Base-by-base conservation (phyloP, 2,113 vertebrate genomes). In the Cyphomyrus discorhynchus region DNA sequence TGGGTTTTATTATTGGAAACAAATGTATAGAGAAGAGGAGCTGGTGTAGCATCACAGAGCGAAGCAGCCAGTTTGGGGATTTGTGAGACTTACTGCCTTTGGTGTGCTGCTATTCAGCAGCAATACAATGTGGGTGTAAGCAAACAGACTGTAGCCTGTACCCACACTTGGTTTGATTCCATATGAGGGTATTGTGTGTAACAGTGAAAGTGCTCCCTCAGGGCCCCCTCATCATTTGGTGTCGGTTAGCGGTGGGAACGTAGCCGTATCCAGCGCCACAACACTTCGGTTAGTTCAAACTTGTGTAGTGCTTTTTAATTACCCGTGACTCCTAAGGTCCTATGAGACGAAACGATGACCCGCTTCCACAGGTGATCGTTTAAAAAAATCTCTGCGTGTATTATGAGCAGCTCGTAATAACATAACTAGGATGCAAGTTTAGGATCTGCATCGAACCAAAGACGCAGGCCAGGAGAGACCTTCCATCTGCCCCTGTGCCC, bases 141-240 rank as follows among this genome's bases (percentile, higher is more conserved):
- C 42, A 47, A 84, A 45, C 82, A 47, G 82, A 84, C 35, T 15
- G 45, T n/a, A 66, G 53, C 35, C 80, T 66, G 45, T 89, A 27
- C 27, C 31, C 47, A 85, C 35, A 84, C 52, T 56, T 83, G 87
- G 77, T 84, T 53, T 90, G 77, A 84, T 50, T 45, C 45, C 47
- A 49, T 45, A 31, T n/a, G 11, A 5, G 11, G 47, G 56, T 58
- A 21, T 53, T 85, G 66, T 89, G 27, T 31, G 74, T 17, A 74
- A 47, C n/a, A 17, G 0, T n/a, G 21, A 50, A 83, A 35, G 5
- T 84, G 13, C 49, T 50, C 31, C n/a, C 3, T 46, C 24, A 47
- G 82, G 39, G 24, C 17, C 8, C 27, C 15, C 45, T 35, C 46
- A 58, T 13, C 13, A 7, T 39, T 19, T 27, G 49, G 85, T 53